Base-by-base conservation (phyloP, 2,797 vertebrate species). In the Micropoecilia bifurca region DNA sequence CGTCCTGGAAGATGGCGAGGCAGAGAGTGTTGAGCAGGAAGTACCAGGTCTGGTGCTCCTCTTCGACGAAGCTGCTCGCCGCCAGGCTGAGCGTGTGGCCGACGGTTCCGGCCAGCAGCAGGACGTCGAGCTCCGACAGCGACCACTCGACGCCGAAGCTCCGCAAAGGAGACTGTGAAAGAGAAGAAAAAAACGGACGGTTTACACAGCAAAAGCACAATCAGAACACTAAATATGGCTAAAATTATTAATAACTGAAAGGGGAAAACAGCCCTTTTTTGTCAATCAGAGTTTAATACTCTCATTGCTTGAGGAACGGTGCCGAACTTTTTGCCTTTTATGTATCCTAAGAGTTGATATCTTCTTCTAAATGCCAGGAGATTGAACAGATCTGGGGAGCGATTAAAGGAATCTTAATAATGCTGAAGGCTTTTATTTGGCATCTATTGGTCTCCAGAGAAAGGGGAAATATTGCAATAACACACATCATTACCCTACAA, bases 11-110 rank as follows among this genome's bases (percentile, higher is more conserved):
- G 81, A 99, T 79, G 25, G 93, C 93, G 79, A 99, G 94, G 91
- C 98, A 98, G 78, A 99, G 96, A 0, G 98, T 99, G 91, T 91
- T 98, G 90, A 97, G 89, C 72, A 99, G 95, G 84, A 99, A 99
- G 94, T 99, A 99, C 98, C 98, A 99, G 20, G 96, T 99, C 89
- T 99, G 98, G 88, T 99, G 98, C 81, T 99, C 98, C 80, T 99
- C 98, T 90, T 99, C 98, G 2, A 99, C 94, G 7, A 99, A 99
- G 91, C 98, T 99, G 95, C 98, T 99, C 71, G 98, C 95, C 0
- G 96, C 97, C 90, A 99, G 93, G 90, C 97, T 99, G 82, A 98
- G 87, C 39, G 97, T 96, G 82, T 99, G 97, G 78, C 96, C 96
- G 18, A 95, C 0, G 0, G 97, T 98, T 61, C 98, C 98, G 1